phyloP scores from a whole-genome alignment of 2,113 vertebrate genomes.

The Muntiacus muntjak region DNA sequence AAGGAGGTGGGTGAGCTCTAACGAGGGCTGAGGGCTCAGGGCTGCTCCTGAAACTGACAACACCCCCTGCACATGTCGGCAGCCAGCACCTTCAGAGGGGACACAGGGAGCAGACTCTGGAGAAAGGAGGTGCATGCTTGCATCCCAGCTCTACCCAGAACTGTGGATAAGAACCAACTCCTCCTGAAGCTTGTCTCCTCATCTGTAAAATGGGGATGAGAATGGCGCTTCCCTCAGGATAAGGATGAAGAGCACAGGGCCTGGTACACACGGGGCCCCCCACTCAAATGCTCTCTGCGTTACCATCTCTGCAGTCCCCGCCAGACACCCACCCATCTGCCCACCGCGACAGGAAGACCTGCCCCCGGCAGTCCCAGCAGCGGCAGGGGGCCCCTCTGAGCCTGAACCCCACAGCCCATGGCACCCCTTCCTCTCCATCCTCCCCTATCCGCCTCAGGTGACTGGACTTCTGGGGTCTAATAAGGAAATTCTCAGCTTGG shows the following conservation, averaged over 20 bases:
- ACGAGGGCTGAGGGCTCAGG: neutral
- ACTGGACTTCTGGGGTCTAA: neutral
- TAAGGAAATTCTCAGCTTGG: neutral
- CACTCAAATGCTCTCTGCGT: fast-evolving
- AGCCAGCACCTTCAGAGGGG: neutral
- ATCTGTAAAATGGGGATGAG: neutral
- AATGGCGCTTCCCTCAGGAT: neutral
- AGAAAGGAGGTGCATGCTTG: neutral
- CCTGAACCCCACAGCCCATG: neutral
- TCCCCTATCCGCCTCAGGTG: fast-evolving
- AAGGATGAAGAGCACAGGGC: neutral
- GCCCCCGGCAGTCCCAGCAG: neutral
- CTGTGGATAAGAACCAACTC: neutral
- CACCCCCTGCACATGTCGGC: fast-evolving
- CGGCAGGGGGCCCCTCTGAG: neutral
- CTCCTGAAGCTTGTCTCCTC: neutral
- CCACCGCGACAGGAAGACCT: neutral
- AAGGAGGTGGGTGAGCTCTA: neutral
- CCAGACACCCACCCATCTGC: neutral
- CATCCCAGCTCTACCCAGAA: neutral
- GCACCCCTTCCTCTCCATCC: neutral
- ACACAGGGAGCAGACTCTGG: fast-evolving
- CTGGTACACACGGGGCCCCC: neutral
- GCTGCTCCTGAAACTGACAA: neutral
- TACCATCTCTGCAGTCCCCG: neutral